Conservation (phyloP, 2,888 invertebrate genomes). For the Acleris literana region DNA sequence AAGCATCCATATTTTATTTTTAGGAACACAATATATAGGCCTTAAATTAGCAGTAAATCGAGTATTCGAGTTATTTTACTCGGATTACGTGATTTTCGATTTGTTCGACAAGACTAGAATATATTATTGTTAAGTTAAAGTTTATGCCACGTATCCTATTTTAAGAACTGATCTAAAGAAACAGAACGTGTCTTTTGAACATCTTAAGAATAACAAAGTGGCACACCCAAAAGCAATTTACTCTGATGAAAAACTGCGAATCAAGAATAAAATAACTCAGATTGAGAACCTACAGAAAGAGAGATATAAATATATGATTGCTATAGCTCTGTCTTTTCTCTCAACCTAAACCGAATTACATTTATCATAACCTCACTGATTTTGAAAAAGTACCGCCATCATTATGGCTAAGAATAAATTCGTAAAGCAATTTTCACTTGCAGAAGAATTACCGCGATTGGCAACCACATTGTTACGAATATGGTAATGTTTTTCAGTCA, state of each 20-base stretch:
- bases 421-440: conserved; percentile 69
- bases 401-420: conserved; percentile 46
- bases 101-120: background rate
- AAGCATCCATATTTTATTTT: background rate
- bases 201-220: conserved; percentile 17
- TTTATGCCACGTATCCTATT: conserved; percentile 16
- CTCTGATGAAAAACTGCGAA: background rate
- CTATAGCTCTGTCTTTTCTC: no score
- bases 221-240: conserved; percentile 21
- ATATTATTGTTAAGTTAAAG: background rate
- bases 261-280: no score
- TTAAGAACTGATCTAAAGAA: conserved; percentile 14
- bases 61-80: no score
- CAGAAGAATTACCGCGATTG: conserved; percentile 59
- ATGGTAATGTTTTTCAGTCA: conserved; percentile 51
- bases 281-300: no score
- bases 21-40: background rate
- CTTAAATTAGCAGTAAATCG: no score
- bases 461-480: conserved; percentile 54
- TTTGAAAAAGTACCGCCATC: conserved; percentile 9
- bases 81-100: background rate
- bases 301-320: no score
- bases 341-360: no score
- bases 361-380: background rate
- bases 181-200: background rate